These are phyloP conservation scores for Musca domestica DNA, from an alignment of 1,140 invertebrate species.

Conservation along the genomic window DNA sequence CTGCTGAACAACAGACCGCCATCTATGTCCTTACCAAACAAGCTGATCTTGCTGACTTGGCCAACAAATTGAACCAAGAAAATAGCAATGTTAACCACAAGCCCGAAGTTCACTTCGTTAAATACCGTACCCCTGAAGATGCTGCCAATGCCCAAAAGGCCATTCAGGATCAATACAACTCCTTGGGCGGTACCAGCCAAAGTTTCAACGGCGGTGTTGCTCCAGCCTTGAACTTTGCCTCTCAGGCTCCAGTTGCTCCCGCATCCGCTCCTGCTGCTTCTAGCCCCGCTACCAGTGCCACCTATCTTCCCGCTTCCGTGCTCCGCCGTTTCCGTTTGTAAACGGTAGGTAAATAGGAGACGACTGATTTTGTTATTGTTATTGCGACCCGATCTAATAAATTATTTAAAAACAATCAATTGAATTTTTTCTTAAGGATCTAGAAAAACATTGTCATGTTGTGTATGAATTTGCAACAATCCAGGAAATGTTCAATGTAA, in stretches of 20 bases:
- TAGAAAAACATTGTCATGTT: no score
- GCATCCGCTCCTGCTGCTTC: not conserved
- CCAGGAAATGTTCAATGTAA: no score
- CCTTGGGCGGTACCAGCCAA: slow-evolving; percentile 34
- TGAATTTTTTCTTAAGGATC: not conserved
- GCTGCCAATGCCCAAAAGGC: slow-evolving; percentile 43
- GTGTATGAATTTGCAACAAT: no score
- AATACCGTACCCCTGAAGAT: slow-evolving; percentile 47
- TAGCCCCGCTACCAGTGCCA: slow-evolving; percentile 35
- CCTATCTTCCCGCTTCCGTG: slow-evolving; percentile 43
- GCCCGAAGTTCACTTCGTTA: slow-evolving; percentile 48
- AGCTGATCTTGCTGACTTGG: slow-evolving; percentile 42
- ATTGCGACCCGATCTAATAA: not conserved
- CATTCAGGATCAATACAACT: slow-evolving; percentile 42
- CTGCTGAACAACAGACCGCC: slow-evolving; percentile 42
- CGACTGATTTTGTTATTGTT: not conserved
- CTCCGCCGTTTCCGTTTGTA: slow-evolving; percentile 31
- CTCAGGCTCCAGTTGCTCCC: slow-evolving; percentile 32
- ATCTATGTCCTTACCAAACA: slow-evolving; percentile 48
- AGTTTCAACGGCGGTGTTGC: slow-evolving; percentile 40
- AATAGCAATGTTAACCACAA: slow-evolving; percentile 37
- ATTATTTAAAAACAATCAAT: not conserved
- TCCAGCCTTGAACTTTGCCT: slow-evolving; percentile 42
- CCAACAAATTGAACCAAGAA: slow-evolving; percentile 36
- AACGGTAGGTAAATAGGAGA: not conserved